phyloP scores from a whole-genome alignment of 1,140 invertebrate species.

The Chionoecetes opilio region DNA sequence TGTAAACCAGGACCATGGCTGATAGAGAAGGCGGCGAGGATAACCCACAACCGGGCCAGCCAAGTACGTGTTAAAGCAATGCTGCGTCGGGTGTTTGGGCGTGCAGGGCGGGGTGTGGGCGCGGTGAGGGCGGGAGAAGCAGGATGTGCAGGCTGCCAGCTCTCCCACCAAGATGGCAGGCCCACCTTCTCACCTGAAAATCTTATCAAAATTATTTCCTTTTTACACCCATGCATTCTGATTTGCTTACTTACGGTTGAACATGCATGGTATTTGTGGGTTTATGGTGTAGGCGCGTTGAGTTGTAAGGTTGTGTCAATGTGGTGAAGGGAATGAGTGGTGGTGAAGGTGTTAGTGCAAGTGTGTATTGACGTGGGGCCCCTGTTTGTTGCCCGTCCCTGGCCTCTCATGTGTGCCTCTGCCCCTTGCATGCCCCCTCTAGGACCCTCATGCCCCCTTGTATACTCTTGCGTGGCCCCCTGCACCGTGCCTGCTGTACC shows the following conservation, averaged over 20 bases:
- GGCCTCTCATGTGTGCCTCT: not conserved
- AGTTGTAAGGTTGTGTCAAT: not conserved
- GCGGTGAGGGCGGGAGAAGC: not conserved
- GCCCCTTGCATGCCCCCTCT: not conserved
- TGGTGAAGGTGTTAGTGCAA: conserved; percentile 35
- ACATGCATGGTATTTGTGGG: not conserved
- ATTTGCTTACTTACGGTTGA: not conserved
- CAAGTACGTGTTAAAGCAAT: conserved; percentile 67
- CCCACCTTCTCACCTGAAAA: conserved; percentile 58
- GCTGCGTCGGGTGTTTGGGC: not conserved
- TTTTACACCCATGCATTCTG: conserved; percentile 19
- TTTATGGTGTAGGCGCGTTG: not conserved
- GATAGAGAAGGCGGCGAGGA: conserved; percentile 77
- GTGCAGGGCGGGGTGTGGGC: not conserved
- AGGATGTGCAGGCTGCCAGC: not conserved
- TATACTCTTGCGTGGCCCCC: not conserved
- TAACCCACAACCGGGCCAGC: conserved; percentile 74
- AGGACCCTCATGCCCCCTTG: not conserved
- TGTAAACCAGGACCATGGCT: conserved; percentile 73
- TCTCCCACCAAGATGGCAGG: conserved; percentile 71
- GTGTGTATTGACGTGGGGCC: conserved; percentile 62
- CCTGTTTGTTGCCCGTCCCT: not conserved
- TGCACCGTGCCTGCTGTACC: not conserved
- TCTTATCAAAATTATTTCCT: conserved; percentile 57
- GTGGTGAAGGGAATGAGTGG: not conserved